Evolutionary conservation across 2,888 invertebrate genomes (phyloP).

Genomic region (Dryomyza anilis): DNA sequence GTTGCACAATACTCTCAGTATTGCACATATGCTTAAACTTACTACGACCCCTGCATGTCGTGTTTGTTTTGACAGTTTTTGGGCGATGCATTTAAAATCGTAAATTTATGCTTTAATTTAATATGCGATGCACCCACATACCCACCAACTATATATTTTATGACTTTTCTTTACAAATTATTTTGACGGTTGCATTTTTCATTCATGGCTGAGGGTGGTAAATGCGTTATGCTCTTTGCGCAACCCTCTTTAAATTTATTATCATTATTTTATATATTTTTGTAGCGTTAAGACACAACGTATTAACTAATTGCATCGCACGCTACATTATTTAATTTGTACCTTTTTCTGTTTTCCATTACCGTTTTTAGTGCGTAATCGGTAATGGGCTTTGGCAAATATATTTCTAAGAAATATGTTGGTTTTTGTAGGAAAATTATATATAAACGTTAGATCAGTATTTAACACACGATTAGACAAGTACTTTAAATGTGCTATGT

Average conservation of each 20-base stretch:
- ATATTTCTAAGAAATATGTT: too few species aligned
- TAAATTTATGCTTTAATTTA: conserved; percentile 4
- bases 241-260: too few species aligned
- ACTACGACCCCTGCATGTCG: neutral
- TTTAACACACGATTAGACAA: too few species aligned
- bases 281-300: neutral
- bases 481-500: too few species aligned
- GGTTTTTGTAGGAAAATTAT: too few species aligned
- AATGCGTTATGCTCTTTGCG: too few species aligned
- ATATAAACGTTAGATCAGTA: too few species aligned
- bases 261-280: neutral
- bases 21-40: too few species aligned
- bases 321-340: conserved; percentile 13
- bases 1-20: too few species aligned
- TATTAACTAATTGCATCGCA: conserved; percentile 20
- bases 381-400: too few species aligned
- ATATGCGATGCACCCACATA: neutral
- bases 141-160: neutral
- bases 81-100: neutral
- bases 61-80: neutral
- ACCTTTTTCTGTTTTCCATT: neutral
- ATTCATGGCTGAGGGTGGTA: neutral
- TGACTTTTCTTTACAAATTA: conserved; percentile 7
- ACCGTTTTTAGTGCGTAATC: neutral
- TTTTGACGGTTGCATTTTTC: conserved; percentile 5